Base-by-base conservation (phyloP, 1,140 invertebrate genomes). In the Papilio aristodemus region DNA sequence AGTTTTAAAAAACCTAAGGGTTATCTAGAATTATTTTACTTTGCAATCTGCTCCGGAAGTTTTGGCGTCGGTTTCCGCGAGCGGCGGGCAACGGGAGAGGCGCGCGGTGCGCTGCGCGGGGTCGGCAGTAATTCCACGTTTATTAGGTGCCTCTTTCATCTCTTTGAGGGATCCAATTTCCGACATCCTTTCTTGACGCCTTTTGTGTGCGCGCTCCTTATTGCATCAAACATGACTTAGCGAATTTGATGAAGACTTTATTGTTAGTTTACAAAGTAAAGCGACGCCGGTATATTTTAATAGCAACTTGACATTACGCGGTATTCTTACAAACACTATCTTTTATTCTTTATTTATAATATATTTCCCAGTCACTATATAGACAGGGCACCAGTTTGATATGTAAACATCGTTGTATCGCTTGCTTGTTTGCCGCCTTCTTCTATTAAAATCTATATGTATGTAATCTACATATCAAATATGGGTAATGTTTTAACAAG, bases 141-240 rank as follows among this genome's bases (percentile, higher is more conserved):
- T 58, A 58, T 58, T 58, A 58, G 25, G 54, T 58, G 27, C 57
- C 57, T 62, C 59, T 37, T 62, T 62, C 36, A 62, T 62, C 59
- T 38, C 59, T 62, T 14, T 38, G 59, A 62, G 59, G 59, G 9
- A 36, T 62, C 59, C 59, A 62, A 62, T 50, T 50, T 50, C 59
- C 59, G 32, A 62, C 59, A 38, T 62, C 36, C 59, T 38, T 38
- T 62, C 36, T 38, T 38, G 59, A 37, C 36, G 36, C 59, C 59
- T 62, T 62, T 62, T 62, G 59, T 62, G 59, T 62, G 27, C 59
- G 25, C 58, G 32, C 32, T 13, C 59, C 19, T 62, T 62, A 62
- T 62, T 62, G 32, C 59, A 17, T 62, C 37, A 62, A 39, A 37
- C n/a, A 39, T 62, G 59, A 62, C 59, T 62, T 39, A 54, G 46